Percentiles rank a stretch among this genome's conserved stretches.
Conservation (phyloP, 2,888 invertebrate species). For the Platypus cylindrus region DNA sequence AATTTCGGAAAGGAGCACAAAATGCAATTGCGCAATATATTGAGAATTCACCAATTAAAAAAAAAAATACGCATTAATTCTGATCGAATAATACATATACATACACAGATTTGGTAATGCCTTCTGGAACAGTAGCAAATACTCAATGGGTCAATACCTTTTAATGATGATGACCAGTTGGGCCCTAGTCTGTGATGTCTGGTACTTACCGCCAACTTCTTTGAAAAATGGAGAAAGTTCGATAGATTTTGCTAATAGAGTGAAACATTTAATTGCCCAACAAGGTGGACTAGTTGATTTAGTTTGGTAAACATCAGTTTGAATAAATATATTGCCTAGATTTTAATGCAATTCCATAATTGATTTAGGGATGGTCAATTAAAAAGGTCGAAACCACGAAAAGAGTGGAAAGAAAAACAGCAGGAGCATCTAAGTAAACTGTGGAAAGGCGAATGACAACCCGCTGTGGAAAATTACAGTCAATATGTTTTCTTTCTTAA, state of each 20-base stretch:
- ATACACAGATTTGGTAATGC: constrained; percentile 82
- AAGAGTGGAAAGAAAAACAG: constrained; percentile 86
- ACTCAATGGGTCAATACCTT: constrained; percentile 83
- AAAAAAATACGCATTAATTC: too few species aligned
- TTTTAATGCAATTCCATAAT: background rate
- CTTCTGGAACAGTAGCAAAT: constrained; percentile 94
- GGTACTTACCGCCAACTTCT: constrained; percentile 94
- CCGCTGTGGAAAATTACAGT: too few species aligned
- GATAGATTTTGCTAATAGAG: constrained; percentile 92
- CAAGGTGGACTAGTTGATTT: constrained; percentile 95
- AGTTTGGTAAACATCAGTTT: constrained; percentile 58
- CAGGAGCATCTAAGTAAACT: constrained; percentile 85
- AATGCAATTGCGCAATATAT: too few species aligned
- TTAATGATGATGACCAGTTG: constrained; percentile 99
- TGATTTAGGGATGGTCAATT: constrained; percentile 85
- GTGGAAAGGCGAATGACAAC: constrained; percentile 29
- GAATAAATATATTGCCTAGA: background rate
- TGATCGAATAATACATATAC: too few species aligned
- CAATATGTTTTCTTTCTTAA: too few species aligned
- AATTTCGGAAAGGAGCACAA: too few species aligned
- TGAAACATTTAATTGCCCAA: constrained; percentile 86
- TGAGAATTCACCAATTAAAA: too few species aligned
- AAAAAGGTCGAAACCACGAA: constrained; percentile 88
- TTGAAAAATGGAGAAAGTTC: constrained; percentile 67
- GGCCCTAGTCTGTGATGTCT: constrained; percentile 98